Evolutionary conservation across 1,140 invertebrate species (phyloP).

Genomic region (Drosophila seguyi): DNA sequence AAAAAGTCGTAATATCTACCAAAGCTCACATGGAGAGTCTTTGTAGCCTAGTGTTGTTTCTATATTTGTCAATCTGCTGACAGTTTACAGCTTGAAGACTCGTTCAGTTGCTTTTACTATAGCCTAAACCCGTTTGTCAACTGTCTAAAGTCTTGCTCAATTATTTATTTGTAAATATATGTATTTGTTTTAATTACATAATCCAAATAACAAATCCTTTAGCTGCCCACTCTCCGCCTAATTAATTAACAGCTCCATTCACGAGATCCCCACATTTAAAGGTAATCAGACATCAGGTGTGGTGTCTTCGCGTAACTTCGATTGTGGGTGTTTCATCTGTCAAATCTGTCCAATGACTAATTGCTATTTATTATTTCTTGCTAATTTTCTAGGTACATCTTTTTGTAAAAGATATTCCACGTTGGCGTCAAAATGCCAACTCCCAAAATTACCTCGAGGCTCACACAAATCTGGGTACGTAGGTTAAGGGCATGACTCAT

Average conservation of each 20-base stretch:
- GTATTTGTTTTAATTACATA: conserved; percentile 51
- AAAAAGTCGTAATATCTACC: background rate
- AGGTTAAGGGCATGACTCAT: conserved; percentile 53
- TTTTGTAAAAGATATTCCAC: conserved; percentile 31
- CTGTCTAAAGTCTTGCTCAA: conserved; percentile 44
- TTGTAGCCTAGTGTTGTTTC: conserved; percentile 10
- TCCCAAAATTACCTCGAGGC: conserved; percentile 21
- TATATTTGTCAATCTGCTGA: conserved; percentile 29
- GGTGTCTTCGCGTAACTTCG: conserved; percentile 32
- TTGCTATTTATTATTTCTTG: conserved; percentile 26
- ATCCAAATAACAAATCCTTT: conserved; percentile 11
- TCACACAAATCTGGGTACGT: conserved; percentile 17
- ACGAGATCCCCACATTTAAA: conserved; percentile 2
- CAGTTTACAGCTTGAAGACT: conserved; percentile 27
- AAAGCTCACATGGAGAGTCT: background rate
- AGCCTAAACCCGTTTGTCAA: conserved; percentile 46
- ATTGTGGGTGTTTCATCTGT: conserved; percentile 40
- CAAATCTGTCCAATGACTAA: conserved; percentile 40
- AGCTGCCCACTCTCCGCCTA: conserved; percentile 29
- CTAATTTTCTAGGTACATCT: conserved; percentile 39
- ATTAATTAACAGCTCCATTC: conserved; percentile 28
- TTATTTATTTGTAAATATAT: conserved; percentile 48
- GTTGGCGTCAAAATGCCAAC: conserved; percentile 43
- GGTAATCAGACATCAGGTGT: conserved; percentile 25
- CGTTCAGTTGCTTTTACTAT: conserved; percentile 26